A percentile compares a stretch with the other conserved stretches of the same genome.
Evolutionary conservation across 2,797 vertebrate genomes (phyloP).

Genomic region (Xerus rutilus): DNA sequence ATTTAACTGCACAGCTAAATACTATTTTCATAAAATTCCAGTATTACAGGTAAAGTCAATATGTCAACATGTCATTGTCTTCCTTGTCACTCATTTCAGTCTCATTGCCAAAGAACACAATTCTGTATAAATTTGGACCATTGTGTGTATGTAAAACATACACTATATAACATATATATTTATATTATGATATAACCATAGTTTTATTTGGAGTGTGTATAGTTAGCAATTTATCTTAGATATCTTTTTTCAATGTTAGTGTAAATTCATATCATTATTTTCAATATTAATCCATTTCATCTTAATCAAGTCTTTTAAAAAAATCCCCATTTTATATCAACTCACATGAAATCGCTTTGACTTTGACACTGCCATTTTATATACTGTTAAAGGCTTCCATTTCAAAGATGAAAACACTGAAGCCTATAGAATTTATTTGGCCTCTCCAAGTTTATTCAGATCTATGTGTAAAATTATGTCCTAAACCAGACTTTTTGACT

Average conservation of each 20-base stretch:
- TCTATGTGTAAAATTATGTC: neutral
- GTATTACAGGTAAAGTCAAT: neutral
- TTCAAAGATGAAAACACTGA: constrained; percentile 4
- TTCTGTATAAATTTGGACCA: neutral
- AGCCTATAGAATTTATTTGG: neutral
- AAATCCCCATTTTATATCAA: neutral
- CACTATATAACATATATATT: too few species aligned
- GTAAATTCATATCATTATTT: neutral
- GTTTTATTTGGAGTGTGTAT: neutral
- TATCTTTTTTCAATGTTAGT: neutral
- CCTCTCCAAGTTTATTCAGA: neutral
- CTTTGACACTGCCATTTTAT: neutral
- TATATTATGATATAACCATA: neutral
- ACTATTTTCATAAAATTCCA: neutral
- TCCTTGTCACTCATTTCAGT: neutral
- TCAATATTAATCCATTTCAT: neutral
- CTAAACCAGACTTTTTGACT: neutral
- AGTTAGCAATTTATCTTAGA: neutral
- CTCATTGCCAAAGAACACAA: neutral
- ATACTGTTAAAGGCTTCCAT: neutral
- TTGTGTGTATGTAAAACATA: neutral
- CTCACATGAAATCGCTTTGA: neutral
- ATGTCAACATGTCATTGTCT: neutral
- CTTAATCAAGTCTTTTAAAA: neutral
- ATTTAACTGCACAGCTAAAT: neutral